Conservation (phyloP, 2,888 invertebrate species). For the Oligia latruncula region DNA sequence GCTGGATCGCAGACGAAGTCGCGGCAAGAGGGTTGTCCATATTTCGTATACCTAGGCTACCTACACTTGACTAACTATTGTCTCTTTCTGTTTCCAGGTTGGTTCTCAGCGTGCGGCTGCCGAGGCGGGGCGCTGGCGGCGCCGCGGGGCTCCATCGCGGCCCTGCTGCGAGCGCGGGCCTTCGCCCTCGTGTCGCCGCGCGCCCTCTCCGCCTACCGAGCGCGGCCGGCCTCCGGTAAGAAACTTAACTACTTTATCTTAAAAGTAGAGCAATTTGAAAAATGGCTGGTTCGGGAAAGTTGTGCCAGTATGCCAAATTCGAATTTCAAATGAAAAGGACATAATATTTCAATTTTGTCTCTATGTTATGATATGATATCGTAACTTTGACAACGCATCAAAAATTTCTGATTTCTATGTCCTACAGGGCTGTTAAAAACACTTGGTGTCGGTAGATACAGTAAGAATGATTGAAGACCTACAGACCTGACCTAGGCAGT, state of each 20-base stretch:
- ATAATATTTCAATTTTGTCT: not conserved
- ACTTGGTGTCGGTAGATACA: not conserved
- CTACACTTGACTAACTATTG: not conserved
- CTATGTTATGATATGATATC: not conserved
- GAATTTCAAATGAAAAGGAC: not conserved
- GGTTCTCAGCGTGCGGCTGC: conserved; percentile 92
- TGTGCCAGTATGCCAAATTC: not conserved
- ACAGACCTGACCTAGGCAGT: not conserved
- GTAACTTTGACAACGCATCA: not conserved
- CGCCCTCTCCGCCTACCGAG: conserved; percentile 91
- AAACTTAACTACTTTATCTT: not conserved
- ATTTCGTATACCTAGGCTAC: not conserved
- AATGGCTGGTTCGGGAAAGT: not conserved
- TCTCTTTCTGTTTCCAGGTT: conserved; percentile 86
- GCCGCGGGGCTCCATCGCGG: conserved; percentile 91
- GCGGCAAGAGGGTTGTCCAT: not conserved
- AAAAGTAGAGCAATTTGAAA: not conserved
- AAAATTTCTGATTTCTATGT: not conserved
- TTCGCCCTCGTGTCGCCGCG: conserved; percentile 92
- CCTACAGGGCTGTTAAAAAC: not conserved
- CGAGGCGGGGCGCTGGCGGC: conserved; percentile 92
- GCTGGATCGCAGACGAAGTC: not conserved
- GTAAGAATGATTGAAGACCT: not conserved
- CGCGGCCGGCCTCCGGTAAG: conserved; percentile 85
- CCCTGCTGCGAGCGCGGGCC: conserved; percentile 92